Conservation (phyloP, 2,113 vertebrate genomes). For the Gymnarchus niloticus region DNA sequence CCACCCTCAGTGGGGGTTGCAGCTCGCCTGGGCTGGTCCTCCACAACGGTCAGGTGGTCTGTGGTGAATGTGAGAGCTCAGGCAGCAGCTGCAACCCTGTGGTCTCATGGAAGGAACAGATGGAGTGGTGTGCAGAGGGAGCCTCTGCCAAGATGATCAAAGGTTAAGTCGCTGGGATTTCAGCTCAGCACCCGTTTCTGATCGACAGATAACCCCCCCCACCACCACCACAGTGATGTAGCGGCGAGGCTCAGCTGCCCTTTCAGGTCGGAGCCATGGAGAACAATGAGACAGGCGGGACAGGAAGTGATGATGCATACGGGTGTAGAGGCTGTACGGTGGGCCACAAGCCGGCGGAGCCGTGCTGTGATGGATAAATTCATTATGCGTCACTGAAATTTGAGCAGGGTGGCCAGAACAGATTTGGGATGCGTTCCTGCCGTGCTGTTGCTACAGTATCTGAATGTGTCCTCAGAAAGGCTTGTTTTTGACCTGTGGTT, state of each 20-base stretch:
- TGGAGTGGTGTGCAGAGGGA: not conserved
- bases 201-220: not conserved
- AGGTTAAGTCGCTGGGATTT: not conserved
- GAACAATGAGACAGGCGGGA: not conserved
- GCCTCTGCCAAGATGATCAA: not conserved
- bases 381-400: not conserved
- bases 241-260: not conserved
- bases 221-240: not conserved
- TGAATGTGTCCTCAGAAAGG: not conserved
- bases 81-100: not conserved
- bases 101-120: not conserved
- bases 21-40: not conserved
- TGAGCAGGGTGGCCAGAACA: not conserved
- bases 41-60: not conserved
- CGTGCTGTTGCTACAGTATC: not conserved
- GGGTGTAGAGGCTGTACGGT: not conserved
- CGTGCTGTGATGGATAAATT: not conserved
- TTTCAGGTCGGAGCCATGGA: not conserved
- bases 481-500: not conserved
- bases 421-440: not conserved
- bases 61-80: not conserved
- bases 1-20: not conserved
- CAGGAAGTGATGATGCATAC: not conserved
- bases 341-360: not conserved
- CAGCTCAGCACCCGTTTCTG: not conserved